Percentiles rank a stretch among this genome's conserved stretches.
These are phyloP conservation scores for Epizoanthus fatuus DNA, from an alignment of 92 coral and sea anemone genomes.

Conservation along the genomic window DNA sequence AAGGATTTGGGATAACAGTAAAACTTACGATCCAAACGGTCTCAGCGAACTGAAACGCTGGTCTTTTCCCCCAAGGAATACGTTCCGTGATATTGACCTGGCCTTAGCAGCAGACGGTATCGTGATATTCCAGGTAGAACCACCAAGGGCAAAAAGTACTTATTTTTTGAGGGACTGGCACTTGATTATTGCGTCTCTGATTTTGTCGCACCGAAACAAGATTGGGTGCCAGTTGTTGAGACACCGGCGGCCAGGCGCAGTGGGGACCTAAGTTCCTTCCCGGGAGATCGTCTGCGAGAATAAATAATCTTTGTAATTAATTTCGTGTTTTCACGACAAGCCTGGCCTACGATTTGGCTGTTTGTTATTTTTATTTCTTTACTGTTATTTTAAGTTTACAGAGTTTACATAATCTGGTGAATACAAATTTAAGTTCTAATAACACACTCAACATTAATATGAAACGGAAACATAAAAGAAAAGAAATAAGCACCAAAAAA, in stretches of 20 bases:
- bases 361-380: no score
- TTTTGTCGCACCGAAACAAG: constrained; percentile 1
- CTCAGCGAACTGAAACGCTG: neutral
- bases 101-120: constrained; percentile 16
- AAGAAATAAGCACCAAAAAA: no score
- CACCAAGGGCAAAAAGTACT: constrained; percentile 9
- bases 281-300: constrained; percentile 9
- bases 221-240: neutral
- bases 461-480: no score
- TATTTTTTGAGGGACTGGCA: constrained; percentile 2
- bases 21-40: constrained; percentile 12
- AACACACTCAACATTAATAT: no score
- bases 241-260: constrained; percentile 1
- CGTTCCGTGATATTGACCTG: neutral
- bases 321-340: no score
- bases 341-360: no score
- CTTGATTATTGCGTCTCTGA: neutral
- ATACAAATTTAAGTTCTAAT: no score
- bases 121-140: constrained; percentile 18
- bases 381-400: no score
- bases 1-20: neutral
- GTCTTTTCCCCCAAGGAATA: neutral
- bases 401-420: no score
- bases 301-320: no score
- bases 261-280: constrained; percentile 4